Percentiles rank a stretch among this genome's conserved stretches.
phyloP scores from a whole-genome alignment of 2,113 vertebrate genomes.

The Boulengeromyrus knoepffleri region DNA sequence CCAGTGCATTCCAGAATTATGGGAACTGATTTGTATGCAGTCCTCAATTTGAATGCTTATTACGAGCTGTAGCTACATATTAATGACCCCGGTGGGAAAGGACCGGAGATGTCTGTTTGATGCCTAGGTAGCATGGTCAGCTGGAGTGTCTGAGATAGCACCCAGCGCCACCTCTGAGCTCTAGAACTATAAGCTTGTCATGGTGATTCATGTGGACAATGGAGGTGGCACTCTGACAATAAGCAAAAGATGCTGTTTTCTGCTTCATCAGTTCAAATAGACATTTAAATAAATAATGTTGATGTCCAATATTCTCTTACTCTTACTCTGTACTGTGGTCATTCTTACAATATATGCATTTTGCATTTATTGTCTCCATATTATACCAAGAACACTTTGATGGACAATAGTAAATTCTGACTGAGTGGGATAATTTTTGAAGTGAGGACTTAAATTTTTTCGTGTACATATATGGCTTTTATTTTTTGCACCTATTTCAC shows the following conservation, averaged over 20 bases:
- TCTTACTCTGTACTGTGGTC: not conserved
- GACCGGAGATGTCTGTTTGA: not conserved
- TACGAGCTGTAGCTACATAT: conserved; percentile 17
- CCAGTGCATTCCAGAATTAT: conserved; percentile 25
- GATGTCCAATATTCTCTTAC: not conserved
- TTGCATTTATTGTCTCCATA: not conserved
- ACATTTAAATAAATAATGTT: conserved; percentile 6
- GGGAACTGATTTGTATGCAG: conserved; percentile 22
- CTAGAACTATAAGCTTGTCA: not conserved
- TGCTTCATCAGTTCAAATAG: not conserved
- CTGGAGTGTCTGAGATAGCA: not conserved
- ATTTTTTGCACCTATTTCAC: not conserved
- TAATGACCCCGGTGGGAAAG: conserved; percentile 19
- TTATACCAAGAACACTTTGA: not conserved
- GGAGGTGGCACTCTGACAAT: not conserved
- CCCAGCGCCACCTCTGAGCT: not conserved
- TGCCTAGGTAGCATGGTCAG: conserved; percentile 12
- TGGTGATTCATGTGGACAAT: not conserved
- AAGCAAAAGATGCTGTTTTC: not conserved
- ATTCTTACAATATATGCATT: not conserved
- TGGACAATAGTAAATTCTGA: not conserved
- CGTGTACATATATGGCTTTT: not conserved
- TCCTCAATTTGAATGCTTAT: conserved; percentile 31
- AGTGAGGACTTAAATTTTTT: not conserved
- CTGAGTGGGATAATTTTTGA: not conserved